Conservation (phyloP, 2,888 invertebrate species). For the Hedychridium roseum region DNA sequence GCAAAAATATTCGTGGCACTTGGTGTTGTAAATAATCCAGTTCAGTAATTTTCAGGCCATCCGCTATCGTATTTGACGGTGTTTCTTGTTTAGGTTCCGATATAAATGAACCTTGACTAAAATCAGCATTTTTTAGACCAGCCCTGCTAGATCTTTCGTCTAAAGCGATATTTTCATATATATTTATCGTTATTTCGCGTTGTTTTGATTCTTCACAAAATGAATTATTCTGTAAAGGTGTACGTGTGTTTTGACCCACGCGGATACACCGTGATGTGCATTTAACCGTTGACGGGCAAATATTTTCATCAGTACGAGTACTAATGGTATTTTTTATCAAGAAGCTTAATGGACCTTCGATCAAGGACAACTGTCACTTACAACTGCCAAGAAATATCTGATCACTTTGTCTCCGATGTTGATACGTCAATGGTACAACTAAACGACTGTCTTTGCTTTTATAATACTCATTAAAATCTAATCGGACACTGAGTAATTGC, state of each 20-base stretch:
- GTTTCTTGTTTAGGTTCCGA: slow-evolving; percentile 43
- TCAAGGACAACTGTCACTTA: slow-evolving; percentile 53
- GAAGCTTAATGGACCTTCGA: background rate
- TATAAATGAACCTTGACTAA: slow-evolving; percentile 35
- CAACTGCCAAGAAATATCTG: slow-evolving; percentile 46
- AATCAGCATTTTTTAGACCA: slow-evolving; percentile 37
- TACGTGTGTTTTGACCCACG: background rate
- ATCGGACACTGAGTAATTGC: slow-evolving; percentile 87
- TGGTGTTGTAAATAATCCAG: background rate
- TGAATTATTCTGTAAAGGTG: background rate
- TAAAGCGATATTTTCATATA: slow-evolving; percentile 15
- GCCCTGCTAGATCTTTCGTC: slow-evolving; percentile 20
- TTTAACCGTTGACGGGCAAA: no score
- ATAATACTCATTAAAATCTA: slow-evolving; percentile 96
- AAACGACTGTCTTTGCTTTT: slow-evolving; percentile 82
- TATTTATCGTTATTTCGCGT: slow-evolving; percentile 19
- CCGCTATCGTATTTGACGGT: slow-evolving; percentile 27
- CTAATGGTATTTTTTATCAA: background rate
- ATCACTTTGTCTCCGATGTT: slow-evolving; percentile 57
- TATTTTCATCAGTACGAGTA: background rate
- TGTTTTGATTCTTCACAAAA: slow-evolving; percentile 2
- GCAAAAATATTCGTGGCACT: slow-evolving; percentile 1
- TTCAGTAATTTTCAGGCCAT: slow-evolving; percentile 21
- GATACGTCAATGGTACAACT: slow-evolving; percentile 68
- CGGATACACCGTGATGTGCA: no score